phyloP scores from a whole-genome alignment of 2,888 invertebrate genomes.

The Ypsolopha sequella region DNA sequence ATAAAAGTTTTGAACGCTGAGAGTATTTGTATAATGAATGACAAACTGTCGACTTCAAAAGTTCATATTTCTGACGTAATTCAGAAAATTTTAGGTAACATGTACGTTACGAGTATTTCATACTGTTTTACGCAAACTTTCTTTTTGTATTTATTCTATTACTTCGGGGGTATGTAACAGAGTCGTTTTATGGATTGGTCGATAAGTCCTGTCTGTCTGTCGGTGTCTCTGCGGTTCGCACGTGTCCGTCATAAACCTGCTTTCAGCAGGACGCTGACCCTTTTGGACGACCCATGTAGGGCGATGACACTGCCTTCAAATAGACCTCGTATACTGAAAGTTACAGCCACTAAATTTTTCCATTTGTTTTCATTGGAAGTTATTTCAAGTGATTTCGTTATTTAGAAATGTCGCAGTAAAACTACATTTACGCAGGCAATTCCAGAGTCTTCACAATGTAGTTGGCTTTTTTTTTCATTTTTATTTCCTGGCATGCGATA shows the following conservation, averaged over 20 bases:
- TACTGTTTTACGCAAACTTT: too few species aligned
- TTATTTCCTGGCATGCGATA: slow-evolving; percentile 16
- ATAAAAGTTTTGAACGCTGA: too few species aligned
- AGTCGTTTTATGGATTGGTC: slow-evolving; percentile 15
- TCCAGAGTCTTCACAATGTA: neutral
- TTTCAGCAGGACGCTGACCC: slow-evolving; percentile 39
- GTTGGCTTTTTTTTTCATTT: neutral
- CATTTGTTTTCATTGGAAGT: slow-evolving; percentile 1
- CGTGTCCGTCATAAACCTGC: slow-evolving; percentile 62
- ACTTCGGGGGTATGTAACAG: too few species aligned
- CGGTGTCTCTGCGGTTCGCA: slow-evolving; percentile 26
- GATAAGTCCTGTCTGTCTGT: slow-evolving; percentile 11
- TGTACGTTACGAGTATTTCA: too few species aligned
- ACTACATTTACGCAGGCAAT: neutral
- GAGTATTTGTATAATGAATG: too few species aligned
- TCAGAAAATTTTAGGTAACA: too few species aligned
- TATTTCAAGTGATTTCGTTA: neutral
- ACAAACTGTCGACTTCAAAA: too few species aligned
- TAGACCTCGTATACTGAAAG: slow-evolving; percentile 5
- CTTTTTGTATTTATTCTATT: too few species aligned
- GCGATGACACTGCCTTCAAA: slow-evolving; percentile 25
- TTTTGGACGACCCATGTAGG: slow-evolving; percentile 25
- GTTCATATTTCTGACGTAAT: too few species aligned
- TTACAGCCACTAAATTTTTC: neutral
- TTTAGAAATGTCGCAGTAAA: neutral